Conservation (phyloP, 2,888 invertebrate species). For the Toxonevra muliebris region DNA sequence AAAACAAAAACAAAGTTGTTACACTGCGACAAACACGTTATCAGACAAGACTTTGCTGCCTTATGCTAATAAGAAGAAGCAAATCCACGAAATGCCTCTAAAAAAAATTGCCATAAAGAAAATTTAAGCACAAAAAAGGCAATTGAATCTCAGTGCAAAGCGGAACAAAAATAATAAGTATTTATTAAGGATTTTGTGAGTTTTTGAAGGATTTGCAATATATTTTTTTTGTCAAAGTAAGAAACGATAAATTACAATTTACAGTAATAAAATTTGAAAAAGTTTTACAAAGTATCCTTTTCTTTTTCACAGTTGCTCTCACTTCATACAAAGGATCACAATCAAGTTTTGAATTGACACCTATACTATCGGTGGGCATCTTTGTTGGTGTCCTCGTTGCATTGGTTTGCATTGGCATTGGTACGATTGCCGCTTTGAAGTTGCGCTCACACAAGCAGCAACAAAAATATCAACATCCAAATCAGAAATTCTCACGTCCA, state of each 20-base stretch:
- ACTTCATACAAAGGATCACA: conserved; percentile 66
- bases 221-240: background rate
- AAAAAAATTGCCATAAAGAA: no score
- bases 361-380: conserved; percentile 66
- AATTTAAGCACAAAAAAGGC: no score
- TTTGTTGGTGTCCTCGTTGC: conserved; percentile 65
- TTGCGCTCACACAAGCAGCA: conserved; percentile 63
- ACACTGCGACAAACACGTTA: no score
- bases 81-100: no score
- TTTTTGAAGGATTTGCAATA: background rate
- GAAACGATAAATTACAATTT: background rate
- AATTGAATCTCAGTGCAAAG: no score
- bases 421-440: conserved; percentile 64
- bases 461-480: conserved; percentile 63
- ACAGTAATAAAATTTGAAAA: no score
- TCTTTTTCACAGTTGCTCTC: conserved; percentile 54
- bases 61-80: no score
- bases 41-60: no score
- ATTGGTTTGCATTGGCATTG: conserved; percentile 64
- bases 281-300: background rate
- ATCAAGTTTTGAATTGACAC: conserved; percentile 68
- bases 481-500: conserved; percentile 69
- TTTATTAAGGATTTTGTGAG: no score
- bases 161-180: no score
- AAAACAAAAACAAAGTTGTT: no score